Percentiles rank a stretch among this genome's conserved stretches.
These are phyloP conservation scores for Tenthredo distinguenda DNA, from an alignment of 2,888 invertebrate species.

Conservation along the genomic window DNA sequence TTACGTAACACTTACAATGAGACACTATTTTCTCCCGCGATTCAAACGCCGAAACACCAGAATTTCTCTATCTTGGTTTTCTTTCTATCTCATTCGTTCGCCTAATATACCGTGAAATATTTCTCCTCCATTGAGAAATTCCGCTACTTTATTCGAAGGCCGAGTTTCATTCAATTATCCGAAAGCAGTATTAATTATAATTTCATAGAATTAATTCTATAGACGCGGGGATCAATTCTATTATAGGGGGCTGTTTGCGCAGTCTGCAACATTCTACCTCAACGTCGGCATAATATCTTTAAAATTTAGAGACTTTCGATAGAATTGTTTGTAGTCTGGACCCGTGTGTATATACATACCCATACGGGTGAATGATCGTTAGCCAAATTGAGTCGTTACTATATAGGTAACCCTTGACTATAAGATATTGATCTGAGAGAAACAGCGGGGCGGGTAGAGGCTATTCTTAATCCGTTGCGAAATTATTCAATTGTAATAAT, in stretches of 20 bases:
- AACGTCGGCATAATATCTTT: background rate
- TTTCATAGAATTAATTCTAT: background rate
- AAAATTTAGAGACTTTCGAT: background rate
- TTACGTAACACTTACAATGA: background rate
- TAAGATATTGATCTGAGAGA: conserved; percentile 3
- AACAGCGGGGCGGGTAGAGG: background rate
- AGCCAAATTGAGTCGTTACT: background rate
- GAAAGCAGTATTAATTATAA: no score
- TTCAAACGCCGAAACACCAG: background rate
- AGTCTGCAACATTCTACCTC: background rate
- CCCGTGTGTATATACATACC: background rate
- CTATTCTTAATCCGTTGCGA: conserved; percentile 1
- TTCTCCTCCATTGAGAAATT: background rate
- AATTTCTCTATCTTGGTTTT: background rate
- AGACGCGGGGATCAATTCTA: background rate
- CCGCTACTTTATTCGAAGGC: no score
- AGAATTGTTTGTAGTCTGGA: background rate
- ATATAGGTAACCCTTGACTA: background rate
- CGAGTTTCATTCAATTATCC: no score
- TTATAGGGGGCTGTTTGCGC: background rate
- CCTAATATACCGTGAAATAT: background rate
- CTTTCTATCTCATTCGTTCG: background rate
- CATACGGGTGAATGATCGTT: background rate
- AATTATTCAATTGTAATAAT: conserved; percentile 1
- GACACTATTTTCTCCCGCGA: background rate